These are phyloP conservation scores for Pygmarrhopalites habei DNA, from an alignment of 1,140 invertebrate genomes.

Conservation along the genomic window DNA sequence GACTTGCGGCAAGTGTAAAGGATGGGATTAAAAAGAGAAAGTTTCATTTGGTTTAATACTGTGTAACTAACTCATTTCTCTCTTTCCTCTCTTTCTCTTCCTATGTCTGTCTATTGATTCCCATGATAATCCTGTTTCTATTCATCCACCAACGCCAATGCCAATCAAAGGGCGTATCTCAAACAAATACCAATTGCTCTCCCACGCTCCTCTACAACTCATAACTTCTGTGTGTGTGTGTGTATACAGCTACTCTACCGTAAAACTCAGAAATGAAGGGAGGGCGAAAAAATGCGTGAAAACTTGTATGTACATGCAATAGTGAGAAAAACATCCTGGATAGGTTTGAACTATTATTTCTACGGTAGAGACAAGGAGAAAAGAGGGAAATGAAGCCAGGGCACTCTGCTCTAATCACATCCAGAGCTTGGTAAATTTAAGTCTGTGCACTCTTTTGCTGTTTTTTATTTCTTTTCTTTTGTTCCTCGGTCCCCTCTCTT, in stretches of 20 bases:
- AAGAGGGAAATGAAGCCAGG: too few relatives aligned
- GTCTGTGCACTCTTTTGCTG: too few relatives aligned
- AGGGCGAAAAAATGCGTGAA: background rate
- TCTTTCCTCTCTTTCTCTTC: slow-evolving; percentile 18
- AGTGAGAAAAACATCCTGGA: too few relatives aligned
- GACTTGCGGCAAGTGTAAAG: slow-evolving; percentile 6
- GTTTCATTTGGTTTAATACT: slow-evolving; percentile 23
- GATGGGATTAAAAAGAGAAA: slow-evolving; percentile 20
- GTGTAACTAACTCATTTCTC: slow-evolving; percentile 25
- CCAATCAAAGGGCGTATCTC: background rate
- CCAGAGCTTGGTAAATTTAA: too few relatives aligned
- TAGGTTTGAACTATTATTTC: too few relatives aligned
- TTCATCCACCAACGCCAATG: slow-evolving; percentile 3
- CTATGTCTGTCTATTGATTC: slow-evolving; percentile 27
- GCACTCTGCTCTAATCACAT: too few relatives aligned
- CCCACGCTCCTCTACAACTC: background rate
- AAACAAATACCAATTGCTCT: slow-evolving; percentile 7
- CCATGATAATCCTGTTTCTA: slow-evolving; percentile 14
- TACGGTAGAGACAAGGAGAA: too few relatives aligned
- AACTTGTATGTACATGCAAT: background rate
- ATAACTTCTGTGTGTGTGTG: background rate
- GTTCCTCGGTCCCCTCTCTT: too few relatives aligned
- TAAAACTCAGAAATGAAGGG: background rate
- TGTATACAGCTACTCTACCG: background rate
- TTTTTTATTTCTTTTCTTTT: too few relatives aligned